phyloP scores from a whole-genome alignment of 2,797 vertebrate species.

The Darevskia nairensis region DNA sequence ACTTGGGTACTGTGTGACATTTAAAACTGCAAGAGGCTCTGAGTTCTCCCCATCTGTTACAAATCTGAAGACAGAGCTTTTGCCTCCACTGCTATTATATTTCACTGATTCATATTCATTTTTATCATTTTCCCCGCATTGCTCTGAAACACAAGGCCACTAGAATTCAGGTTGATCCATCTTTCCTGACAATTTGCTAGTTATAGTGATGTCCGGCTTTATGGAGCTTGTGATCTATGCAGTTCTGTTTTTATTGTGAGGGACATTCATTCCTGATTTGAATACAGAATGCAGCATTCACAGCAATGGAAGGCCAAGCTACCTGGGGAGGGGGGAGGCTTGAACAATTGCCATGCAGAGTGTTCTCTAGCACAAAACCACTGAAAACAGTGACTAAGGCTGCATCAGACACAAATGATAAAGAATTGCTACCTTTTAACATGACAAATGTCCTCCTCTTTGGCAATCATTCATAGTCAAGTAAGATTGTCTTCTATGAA shows the following conservation, averaged over 20 bases:
- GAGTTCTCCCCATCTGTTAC: constrained; percentile 27
- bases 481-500: too few relatives aligned
- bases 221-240: constrained; percentile 47
- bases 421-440: background rate
- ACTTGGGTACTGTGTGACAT: background rate
- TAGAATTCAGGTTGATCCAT: constrained; percentile 46
- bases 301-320: constrained; percentile 10
- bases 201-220: constrained; percentile 5
- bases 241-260: constrained; percentile 46
- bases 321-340: background rate
- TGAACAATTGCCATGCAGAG: background rate
- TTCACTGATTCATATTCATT: constrained; percentile 44
- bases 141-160: constrained; percentile 41
- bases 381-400: background rate
- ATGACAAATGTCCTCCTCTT: background rate
- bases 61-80: constrained; percentile 14
- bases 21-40: constrained; percentile 24
- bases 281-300: constrained; percentile 49
- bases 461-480: too few relatives aligned
- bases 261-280: constrained; percentile 27
- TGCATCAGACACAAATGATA: background rate
- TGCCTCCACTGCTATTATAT: background rate
- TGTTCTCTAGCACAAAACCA: background rate
- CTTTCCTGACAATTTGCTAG: constrained; percentile 41
- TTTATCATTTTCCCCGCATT: constrained; percentile 36